Conservation (phyloP, 35 echinoderm and acorn worm genomes). For the Apostichopus californicus region DNA sequence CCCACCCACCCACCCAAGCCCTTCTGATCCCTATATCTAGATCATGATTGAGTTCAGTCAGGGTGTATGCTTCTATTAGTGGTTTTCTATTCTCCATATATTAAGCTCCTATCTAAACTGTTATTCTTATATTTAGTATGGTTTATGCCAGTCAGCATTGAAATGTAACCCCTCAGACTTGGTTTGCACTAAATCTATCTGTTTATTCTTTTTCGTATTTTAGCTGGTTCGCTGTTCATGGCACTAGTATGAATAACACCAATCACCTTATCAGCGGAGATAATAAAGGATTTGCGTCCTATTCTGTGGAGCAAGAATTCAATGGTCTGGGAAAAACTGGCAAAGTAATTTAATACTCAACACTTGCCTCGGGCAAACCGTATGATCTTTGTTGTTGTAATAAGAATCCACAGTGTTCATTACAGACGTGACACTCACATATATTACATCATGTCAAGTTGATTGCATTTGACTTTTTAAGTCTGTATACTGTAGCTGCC, state of each 20-base stretch:
- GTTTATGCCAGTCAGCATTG: neutral
- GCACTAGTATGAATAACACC: slow-evolving; percentile 98
- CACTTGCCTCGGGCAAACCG: neutral
- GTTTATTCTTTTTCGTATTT: neutral
- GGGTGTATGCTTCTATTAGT: neutral
- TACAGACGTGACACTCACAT: too few species aligned
- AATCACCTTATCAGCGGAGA: slow-evolving; percentile 94
- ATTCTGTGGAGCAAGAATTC: slow-evolving; percentile 82
- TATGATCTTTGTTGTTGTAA: too few species aligned
- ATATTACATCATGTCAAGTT: too few species aligned
- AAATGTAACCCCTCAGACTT: neutral
- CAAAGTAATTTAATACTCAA: slow-evolving; percentile 50
- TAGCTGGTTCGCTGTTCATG: slow-evolving; percentile 95
- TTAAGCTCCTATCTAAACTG: neutral
- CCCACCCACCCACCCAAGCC: too few species aligned
- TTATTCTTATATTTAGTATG: neutral
- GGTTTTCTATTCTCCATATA: neutral
- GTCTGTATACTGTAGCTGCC: too few species aligned
- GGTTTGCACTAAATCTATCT: neutral
- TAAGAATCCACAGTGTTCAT: too few species aligned
- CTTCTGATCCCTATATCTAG: neutral
- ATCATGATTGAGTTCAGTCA: neutral
- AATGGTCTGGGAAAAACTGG: slow-evolving; percentile 72
- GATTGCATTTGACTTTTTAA: too few species aligned
- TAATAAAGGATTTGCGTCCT: slow-evolving; percentile 93